Base-by-base conservation (phyloP, 2,888 invertebrate species). In the Homarus gammarus region DNA sequence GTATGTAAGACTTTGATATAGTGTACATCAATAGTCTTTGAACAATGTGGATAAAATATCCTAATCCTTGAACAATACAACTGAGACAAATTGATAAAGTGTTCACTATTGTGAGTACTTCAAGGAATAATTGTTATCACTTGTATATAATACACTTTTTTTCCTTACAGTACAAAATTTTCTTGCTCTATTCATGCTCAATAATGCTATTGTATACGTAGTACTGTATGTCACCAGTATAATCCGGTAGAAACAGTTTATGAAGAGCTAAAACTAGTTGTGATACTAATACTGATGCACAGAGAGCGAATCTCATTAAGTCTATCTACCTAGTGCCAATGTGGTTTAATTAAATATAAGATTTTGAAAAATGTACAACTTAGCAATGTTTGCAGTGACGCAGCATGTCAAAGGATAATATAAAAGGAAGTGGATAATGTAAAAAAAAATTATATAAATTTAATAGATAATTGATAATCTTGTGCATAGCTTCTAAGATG, bases 251-350 rank as follows among this genome's bases (percentile, higher is more conserved):
- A 64, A 10, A 27, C 64, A 64, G 5, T 64, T 64, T 27, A 27
- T 64, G 64, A 64, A 79, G n/a, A 64, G 38, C 3, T 64, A 27
- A 40, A n/a, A 31, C 31, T 33, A 31, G 0, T 12, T 27, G 79
- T 64, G 15, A 40, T 40, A 12, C 61, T 79, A 79, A 79, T 79
- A 79, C 79, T 64, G 38, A 36, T 64, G 36, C 15, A 61, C 64
- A 61, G 61, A 79, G 79, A 61, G 61, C 64, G 36, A 12, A 27
- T 15, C 44, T 44, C 44, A 44, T 44, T 27, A 77, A 77, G 31
- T 44, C 8, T 38, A 40, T 79, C 51, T 22, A 18, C 36, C 33
- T 33, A 61, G 64, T 38, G 33, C 5, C 33, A 73, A 56, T 33
- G 36, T 56, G 8, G 61, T 64, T 38, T 22, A 22, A 33, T 27